These are phyloP conservation scores for Periophthalmus modestus DNA, from an alignment of 2,113 vertebrate genomes.

Conservation along the genomic window DNA sequence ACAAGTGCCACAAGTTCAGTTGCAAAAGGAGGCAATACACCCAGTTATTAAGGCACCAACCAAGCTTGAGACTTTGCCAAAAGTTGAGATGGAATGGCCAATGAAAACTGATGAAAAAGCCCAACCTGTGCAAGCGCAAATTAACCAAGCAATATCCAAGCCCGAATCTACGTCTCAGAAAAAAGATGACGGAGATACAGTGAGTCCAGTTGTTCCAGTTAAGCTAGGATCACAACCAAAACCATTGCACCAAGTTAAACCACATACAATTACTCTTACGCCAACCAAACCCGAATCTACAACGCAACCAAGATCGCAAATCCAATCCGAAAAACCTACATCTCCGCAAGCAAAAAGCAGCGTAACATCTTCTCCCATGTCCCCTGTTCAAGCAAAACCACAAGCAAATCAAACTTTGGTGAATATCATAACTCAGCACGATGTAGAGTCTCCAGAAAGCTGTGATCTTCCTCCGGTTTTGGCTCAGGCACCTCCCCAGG, in stretches of 20 bases:
- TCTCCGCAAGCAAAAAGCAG: slow-evolving; percentile 27
- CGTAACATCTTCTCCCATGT: neutral
- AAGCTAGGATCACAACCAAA: slow-evolving; percentile 13
- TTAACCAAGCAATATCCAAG: neutral
- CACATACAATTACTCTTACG: slow-evolving; percentile 21
- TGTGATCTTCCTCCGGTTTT: slow-evolving; percentile 52
- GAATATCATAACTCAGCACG: slow-evolving; percentile 34
- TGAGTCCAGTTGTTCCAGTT: neutral
- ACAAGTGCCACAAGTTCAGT: neutral
- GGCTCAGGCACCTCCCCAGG: slow-evolving; percentile 66
- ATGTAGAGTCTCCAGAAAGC: slow-evolving; percentile 50
- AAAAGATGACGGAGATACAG: neutral
- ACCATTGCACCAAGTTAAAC: neutral
- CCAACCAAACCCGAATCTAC: neutral
- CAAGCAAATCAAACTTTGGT: slow-evolving; percentile 36
- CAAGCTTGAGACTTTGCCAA: slow-evolving; percentile 27
- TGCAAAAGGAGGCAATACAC: neutral
- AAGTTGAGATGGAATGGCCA: slow-evolving; percentile 11
- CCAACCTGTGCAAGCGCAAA: neutral
- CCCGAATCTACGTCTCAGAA: neutral
- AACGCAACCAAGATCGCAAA: slow-evolving; percentile 4
- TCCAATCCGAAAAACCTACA: slow-evolving; percentile 3
- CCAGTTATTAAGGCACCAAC: neutral
- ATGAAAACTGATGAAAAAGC: neutral
- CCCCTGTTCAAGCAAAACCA: slow-evolving; percentile 22